Evolutionary conservation across 2,797 vertebrate species (phyloP).

Genomic region (Eulemur albifrons): DNA sequence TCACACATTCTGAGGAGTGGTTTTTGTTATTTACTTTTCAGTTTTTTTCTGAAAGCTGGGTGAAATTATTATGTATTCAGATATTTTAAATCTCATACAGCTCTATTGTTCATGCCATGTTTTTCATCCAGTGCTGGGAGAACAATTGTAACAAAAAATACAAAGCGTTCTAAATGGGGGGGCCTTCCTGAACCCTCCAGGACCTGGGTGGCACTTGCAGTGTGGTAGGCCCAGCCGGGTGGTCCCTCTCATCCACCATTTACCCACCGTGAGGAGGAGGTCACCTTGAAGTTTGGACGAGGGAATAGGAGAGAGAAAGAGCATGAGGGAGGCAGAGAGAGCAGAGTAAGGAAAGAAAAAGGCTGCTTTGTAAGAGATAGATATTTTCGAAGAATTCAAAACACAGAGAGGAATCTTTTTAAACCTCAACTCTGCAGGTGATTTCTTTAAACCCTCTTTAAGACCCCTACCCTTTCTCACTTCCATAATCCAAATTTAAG

Average conservation of each 20-base stretch:
- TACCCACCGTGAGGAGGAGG: slow-evolving; percentile 82
- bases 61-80: slow-evolving; percentile 88
- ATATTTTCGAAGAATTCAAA: slow-evolving; percentile 82
- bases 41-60: slow-evolving; percentile 81
- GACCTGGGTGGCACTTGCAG: slow-evolving; percentile 83
- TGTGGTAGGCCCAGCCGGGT: slow-evolving; percentile 84
- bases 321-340: slow-evolving; percentile 32
- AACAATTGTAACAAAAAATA: slow-evolving; percentile 88
- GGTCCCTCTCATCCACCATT: slow-evolving; percentile 83
- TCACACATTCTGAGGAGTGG: slow-evolving; percentile 79
- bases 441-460: slow-evolving; percentile 66
- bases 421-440: slow-evolving; percentile 69
- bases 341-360: slow-evolving; percentile 72
- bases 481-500: slow-evolving; percentile 82
- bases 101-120: slow-evolving; percentile 86
- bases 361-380: slow-evolving; percentile 82
- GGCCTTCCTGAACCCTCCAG: slow-evolving; percentile 83
- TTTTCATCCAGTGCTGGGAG: slow-evolving; percentile 83
- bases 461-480: slow-evolving; percentile 55
- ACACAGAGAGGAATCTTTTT: slow-evolving; percentile 61
- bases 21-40: slow-evolving; percentile 86
- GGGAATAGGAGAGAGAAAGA: slow-evolving; percentile 58
- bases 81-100: slow-evolving; percentile 88
- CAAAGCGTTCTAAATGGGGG: slow-evolving; percentile 85
- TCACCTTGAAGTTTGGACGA: slow-evolving; percentile 86